These are phyloP conservation scores for Formica aserva DNA, from an alignment of 2,888 invertebrate species.

Conservation along the genomic window DNA sequence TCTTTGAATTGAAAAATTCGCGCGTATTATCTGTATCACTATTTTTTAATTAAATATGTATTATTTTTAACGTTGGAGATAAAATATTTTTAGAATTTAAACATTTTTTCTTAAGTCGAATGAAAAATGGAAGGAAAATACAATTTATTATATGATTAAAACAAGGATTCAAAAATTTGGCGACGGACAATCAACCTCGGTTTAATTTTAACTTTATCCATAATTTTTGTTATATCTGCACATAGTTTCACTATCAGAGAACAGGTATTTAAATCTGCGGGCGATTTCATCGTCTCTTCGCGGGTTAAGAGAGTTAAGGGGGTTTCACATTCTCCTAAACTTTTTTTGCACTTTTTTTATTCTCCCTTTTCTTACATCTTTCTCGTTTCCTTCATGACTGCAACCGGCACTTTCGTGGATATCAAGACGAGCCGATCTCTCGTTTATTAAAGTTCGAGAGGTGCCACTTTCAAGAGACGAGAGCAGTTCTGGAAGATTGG, in stretches of 20 bases:
- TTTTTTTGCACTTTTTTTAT: background rate
- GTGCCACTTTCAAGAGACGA: conserved; percentile 47
- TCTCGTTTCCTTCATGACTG: conserved; percentile 18
- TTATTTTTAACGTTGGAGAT: background rate
- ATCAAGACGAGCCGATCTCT: conserved; percentile 44
- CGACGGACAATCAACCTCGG: background rate
- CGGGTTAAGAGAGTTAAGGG: conserved; percentile 16
- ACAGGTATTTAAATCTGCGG: conserved; percentile 35
- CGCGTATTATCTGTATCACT: background rate
- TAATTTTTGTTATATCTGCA: conserved; percentile 9
- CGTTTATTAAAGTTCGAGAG: conserved; percentile 57
- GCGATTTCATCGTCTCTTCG: conserved; percentile 38
- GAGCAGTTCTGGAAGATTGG: conserved; percentile 33
- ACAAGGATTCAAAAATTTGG: background rate
- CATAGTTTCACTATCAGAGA: background rate
- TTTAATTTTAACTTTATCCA: conserved; percentile 11
- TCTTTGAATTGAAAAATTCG: background rate
- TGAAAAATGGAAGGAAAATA: background rate
- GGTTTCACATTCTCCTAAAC: conserved; percentile 5
- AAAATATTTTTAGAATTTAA: background rate
- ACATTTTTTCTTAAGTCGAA: background rate
- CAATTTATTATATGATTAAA: background rate
- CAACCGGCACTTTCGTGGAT: conserved; percentile 47
- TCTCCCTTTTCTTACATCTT: background rate
- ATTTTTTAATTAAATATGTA: background rate